Evolutionary conservation across 2,113 vertebrate genomes (phyloP).

Genomic region (Saccopteryx bilineata): DNA sequence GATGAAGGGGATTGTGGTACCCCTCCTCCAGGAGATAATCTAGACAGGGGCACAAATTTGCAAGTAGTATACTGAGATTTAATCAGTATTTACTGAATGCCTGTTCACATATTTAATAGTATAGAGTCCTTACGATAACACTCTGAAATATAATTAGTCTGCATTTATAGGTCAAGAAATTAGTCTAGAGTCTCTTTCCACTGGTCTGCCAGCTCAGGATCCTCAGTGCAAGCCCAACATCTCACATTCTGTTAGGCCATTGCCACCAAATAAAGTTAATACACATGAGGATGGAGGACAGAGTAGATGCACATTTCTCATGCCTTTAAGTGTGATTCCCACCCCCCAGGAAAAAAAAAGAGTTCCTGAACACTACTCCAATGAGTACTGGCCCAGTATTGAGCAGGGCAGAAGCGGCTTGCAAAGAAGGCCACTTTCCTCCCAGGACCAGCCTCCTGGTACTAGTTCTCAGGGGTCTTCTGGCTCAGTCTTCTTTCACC

Average conservation of each 20-base stretch:
- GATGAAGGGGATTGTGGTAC: background rate
- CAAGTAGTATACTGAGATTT: constrained; percentile 41
- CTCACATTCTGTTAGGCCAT: constrained; percentile 6
- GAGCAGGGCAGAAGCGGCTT: constrained; percentile 6
- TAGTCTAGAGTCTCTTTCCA: background rate
- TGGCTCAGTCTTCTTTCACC: background rate
- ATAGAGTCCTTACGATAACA: constrained; percentile 17
- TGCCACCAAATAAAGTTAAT: constrained; percentile 50
- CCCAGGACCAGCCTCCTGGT: background rate
- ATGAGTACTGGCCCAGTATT: background rate
- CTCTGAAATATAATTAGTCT: constrained; percentile 30
- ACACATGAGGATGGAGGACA: background rate
- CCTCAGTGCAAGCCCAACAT: background rate
- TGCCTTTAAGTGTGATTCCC: constrained; percentile 51
- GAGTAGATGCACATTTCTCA: background rate
- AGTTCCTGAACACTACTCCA: background rate
- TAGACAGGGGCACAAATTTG: background rate
- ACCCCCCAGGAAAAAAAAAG: background rate
- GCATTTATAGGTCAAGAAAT: constrained; percentile 49
- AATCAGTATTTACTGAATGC: constrained; percentile 53
- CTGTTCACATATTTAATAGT: constrained; percentile 45
- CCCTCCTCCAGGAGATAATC: constrained; percentile 6
- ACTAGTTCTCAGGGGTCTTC: constrained; percentile 6
- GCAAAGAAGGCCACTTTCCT: background rate
- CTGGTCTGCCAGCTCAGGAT: constrained; percentile 30